Evolutionary conservation across 2,113 vertebrate genomes (phyloP), one percentile per base, ranked within the genome.

Genomic region (Phalacrocorax pelagicus): DNA sequence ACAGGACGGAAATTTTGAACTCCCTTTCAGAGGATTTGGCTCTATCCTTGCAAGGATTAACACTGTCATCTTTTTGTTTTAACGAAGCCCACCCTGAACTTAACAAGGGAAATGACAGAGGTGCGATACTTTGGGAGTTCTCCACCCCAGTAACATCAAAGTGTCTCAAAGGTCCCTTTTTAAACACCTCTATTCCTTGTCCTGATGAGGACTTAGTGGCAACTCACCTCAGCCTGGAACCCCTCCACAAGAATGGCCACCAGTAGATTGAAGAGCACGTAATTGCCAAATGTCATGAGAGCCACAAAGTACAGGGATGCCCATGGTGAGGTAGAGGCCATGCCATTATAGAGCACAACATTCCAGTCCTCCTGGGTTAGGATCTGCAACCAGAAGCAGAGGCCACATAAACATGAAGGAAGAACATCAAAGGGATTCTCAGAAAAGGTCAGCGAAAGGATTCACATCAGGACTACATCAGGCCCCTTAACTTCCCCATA

Each of bases 301-400:
- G 99, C 99, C 26, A 99, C 99, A 18, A 99, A 99, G 95, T 99
- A 99, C 66, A 99, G 99, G 27, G 99, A 99, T 42, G 99, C 99
- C 95, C 99, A 98, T 0, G 99, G 99, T 0, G 99, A 99, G 6
- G 99, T 99, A 71, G 99, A 99, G 54, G 99, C 99, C 98, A 98
- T 98, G 54, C 99, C 99, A 2, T 99, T 99, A 94, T 99, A 99
- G 59, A 99, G 97, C 32, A 99, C 99, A 14, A 98, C 98, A 1
- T 99, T 99, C 99, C 99, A 99, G 97, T 99, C 99, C 93, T 99
- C 99, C 92, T 99, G 99, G 17, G 99, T 99, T 88, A 99, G 96
- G 90, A 99, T 99, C 99, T 99, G 89, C 18, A 91, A 72, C 16
- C 86, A 26, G 66, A 14, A 95, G 10, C 4, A 83, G 54, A 85